phyloP scores from a whole-genome alignment of 2,797 vertebrate species.

The Arctocebus calabarensis region DNA sequence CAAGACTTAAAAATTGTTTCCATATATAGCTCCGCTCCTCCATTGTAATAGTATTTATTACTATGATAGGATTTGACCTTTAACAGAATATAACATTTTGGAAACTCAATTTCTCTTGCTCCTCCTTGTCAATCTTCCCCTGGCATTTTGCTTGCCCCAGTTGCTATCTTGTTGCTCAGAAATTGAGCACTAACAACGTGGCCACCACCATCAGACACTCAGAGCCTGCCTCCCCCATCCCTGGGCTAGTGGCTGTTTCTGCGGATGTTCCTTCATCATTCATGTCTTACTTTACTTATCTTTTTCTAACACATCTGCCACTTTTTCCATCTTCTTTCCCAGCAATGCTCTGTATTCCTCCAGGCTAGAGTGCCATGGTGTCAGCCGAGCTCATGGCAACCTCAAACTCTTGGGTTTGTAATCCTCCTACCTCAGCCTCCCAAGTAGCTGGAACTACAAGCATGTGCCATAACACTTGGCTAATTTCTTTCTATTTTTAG shows the following conservation, averaged over 20 bases:
- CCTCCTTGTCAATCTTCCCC: not conserved
- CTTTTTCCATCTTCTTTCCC: not conserved
- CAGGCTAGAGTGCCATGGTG: too few species aligned
- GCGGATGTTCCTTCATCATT: not conserved
- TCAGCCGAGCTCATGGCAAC: too few species aligned
- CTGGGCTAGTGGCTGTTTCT: not conserved
- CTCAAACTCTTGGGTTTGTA: too few species aligned
- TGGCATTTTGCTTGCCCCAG: not conserved
- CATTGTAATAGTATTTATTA: not conserved
- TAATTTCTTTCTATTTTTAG: too few species aligned
- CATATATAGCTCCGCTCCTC: not conserved
- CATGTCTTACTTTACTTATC: not conserved
- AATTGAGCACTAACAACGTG: not conserved
- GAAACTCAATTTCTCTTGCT: conserved; percentile 39
- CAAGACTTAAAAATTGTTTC: conserved; percentile 43
- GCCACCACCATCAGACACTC: not conserved
- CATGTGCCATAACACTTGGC: too few species aligned
- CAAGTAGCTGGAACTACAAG: too few species aligned
- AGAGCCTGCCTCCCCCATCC: rapidly evolving
- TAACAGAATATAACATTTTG: conserved; percentile 52
- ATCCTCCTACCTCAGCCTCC: too few species aligned
- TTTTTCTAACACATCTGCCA: not conserved
- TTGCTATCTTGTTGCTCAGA: not conserved
- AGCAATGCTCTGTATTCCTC: not conserved
- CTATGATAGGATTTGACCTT: conserved; percentile 36